phyloP scores from a whole-genome alignment of 1,140 invertebrate genomes.

The Bombyx mori region DNA sequence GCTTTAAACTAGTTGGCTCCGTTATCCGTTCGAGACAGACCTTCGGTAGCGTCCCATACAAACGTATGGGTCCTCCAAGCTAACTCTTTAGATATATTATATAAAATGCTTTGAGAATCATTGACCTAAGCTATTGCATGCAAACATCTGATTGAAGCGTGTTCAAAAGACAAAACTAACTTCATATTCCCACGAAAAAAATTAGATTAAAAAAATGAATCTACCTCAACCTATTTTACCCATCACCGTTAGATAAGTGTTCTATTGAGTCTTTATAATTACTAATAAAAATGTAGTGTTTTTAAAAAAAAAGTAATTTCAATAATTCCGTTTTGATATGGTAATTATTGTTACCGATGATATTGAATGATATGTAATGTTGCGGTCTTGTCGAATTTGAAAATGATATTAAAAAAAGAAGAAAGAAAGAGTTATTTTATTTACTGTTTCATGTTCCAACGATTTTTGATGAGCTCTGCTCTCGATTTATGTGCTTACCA shows the following conservation, averaged over 20 bases:
- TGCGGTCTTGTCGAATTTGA: slow-evolving; percentile 45
- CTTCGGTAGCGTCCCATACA: too few species aligned
- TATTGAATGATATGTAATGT: slow-evolving; percentile 57
- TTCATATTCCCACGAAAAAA: slow-evolving; percentile 28
- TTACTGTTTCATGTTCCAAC: background rate
- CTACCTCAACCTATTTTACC: slow-evolving; percentile 68
- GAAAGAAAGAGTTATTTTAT: slow-evolving; percentile 6
- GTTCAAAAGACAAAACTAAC: background rate
- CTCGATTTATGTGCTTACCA: too few species aligned
- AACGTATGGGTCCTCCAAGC: too few species aligned
- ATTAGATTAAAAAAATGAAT: slow-evolving; percentile 44
- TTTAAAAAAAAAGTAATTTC: slow-evolving; percentile 52
- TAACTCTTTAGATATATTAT: background rate
- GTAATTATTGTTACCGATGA: slow-evolving; percentile 62
- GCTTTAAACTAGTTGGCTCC: too few species aligned
- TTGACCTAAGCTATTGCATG: background rate
- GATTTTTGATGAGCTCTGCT: too few species aligned
- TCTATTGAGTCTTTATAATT: slow-evolving; percentile 65
- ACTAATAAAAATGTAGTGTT: slow-evolving; percentile 60
- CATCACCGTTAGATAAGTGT: slow-evolving; percentile 64
- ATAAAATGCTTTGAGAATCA: background rate
- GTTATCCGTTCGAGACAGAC: too few species aligned
- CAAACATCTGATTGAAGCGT: background rate
- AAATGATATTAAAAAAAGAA: slow-evolving; percentile 50
- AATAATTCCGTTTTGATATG: slow-evolving; percentile 62